Evolutionary conservation across 2,113 vertebrate species (phyloP).

Genomic region (Paraplagusia blochii): DNA sequence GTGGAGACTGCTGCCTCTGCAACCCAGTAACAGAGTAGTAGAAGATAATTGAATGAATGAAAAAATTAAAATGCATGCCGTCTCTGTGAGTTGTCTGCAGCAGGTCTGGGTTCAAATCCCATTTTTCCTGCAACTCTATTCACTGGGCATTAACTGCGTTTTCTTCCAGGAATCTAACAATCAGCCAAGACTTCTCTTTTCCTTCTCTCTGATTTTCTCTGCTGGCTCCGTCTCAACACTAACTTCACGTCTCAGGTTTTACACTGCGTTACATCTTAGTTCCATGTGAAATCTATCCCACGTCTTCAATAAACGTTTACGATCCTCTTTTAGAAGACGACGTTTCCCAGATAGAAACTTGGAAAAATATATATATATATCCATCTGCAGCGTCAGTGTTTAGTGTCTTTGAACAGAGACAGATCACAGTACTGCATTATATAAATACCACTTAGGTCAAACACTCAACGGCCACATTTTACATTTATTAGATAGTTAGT

Average conservation of each 20-base stretch:
- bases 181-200: slow-evolving; percentile 18
- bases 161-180: slow-evolving; percentile 37
- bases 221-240: slow-evolving; percentile 8
- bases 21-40: too few relatives aligned
- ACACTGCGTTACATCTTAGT: slow-evolving; percentile 26
- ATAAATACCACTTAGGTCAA: slow-evolving; percentile 3
- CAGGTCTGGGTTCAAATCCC: slow-evolving; percentile 12
- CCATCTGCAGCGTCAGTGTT: slow-evolving; percentile 9
- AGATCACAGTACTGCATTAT: slow-evolving; percentile 12
- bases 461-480: neutral
- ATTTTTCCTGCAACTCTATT: slow-evolving; percentile 12
- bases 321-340: slow-evolving; percentile 15
- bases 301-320: slow-evolving; percentile 54
- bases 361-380: slow-evolving; percentile 1
- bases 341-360: slow-evolving; percentile 31
- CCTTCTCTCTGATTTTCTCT: slow-evolving; percentile 24
- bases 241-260: slow-evolving; percentile 22
- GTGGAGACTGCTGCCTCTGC: too few relatives aligned
- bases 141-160: slow-evolving; percentile 10
- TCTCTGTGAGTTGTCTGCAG: slow-evolving; percentile 1
- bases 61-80: too few relatives aligned
- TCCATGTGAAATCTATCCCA: slow-evolving; percentile 31
- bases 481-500: neutral
- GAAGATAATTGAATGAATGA: too few relatives aligned
- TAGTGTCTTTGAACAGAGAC: slow-evolving; percentile 15